These are phyloP conservation scores for Pseudochirops corinnae DNA, from an alignment of 2,797 vertebrate species.

Conservation along the genomic window DNA sequence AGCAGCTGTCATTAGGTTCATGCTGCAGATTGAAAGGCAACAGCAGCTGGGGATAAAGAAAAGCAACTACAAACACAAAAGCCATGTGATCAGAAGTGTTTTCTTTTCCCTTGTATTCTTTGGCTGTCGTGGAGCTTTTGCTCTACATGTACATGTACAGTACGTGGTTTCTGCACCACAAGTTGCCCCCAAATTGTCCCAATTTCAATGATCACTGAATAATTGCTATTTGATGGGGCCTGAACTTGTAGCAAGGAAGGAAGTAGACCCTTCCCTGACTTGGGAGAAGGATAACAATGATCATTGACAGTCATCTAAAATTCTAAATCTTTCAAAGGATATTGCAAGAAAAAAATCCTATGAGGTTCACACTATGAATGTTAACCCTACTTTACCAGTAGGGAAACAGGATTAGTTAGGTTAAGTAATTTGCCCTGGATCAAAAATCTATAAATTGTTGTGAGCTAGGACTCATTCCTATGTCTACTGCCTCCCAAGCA, in stretches of 20 bases:
- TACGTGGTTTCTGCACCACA: neutral
- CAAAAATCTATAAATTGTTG: neutral
- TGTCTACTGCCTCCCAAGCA: neutral
- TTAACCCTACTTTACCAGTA: neutral
- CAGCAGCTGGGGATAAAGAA: conserved; percentile 62
- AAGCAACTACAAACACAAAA: conserved; percentile 44
- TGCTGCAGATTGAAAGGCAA: conserved; percentile 19
- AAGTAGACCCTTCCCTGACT: neutral
- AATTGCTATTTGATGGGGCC: conserved; percentile 13
- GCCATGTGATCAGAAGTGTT: conserved; percentile 25
- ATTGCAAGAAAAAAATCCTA: neutral
- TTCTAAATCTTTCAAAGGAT: neutral
- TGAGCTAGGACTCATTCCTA: neutral
- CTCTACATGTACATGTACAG: neutral
- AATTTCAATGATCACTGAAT: neutral
- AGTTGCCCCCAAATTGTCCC: conserved; percentile 5
- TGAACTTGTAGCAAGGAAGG: conserved; percentile 1
- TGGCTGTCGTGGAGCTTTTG: conserved; percentile 18
- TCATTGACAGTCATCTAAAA: neutral
- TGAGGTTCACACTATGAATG: neutral
- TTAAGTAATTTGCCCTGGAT: neutral
- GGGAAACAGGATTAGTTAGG: neutral
- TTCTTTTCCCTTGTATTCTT: conserved; percentile 26
- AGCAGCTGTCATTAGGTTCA: conserved; percentile 66
- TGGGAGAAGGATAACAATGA: conserved; percentile 17